Base-by-base conservation (phyloP, 2,888 invertebrate genomes). In the Sarcophaga caerulescens region DNA sequence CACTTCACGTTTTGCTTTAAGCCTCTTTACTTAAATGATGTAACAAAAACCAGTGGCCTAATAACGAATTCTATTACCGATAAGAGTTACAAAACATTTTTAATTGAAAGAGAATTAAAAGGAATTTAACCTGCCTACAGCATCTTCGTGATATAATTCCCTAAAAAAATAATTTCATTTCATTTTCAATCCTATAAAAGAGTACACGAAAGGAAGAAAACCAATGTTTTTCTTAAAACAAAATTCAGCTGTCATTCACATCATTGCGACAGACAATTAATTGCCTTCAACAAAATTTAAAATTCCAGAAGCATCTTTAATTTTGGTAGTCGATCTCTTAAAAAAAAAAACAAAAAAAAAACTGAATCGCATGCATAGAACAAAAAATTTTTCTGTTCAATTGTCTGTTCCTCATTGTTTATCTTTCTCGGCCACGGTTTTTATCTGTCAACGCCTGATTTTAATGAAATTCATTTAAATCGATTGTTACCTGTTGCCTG, bases 361-460 rank as follows among this genome's bases (percentile, higher is more conserved):
- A 14, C 14, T 1, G 3, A 12, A 52, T 52, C 17, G 52, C 1
- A 52, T 12, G 52, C 17, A 66, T 10, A 66, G n/a, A 44, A 35
- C 6, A 19, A 12, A 66, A 45, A 44, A 19, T 35, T 45, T 44
- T 44, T 17, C 65, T n/a, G 35, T 52, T 52, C 52, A 52, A 52
- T 52, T 52, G 17, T 17, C 12, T 52, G 4, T 52, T 52, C 52
- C 5, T 52, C 12, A 14, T 69, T 60, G 14, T n/a, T n/a, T 73
- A 25, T 25, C 4, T 65, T 71, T 52, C 60, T 5, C 21, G 60
- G 44, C 12, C 19, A 52, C 52, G 73, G 68, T 69, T 84, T 74
- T 68, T 75, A 70, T 75, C 79, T 79, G 79, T 84, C 84, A 75
- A 70, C 84, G 25, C 74, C 44, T 79, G 52, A 12, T 52, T 66